Percentiles rank a stretch among this genome's conserved stretches.
Evolutionary conservation across 2,888 invertebrate species (phyloP).

Genomic region (Eupithecia abbreviata): DNA sequence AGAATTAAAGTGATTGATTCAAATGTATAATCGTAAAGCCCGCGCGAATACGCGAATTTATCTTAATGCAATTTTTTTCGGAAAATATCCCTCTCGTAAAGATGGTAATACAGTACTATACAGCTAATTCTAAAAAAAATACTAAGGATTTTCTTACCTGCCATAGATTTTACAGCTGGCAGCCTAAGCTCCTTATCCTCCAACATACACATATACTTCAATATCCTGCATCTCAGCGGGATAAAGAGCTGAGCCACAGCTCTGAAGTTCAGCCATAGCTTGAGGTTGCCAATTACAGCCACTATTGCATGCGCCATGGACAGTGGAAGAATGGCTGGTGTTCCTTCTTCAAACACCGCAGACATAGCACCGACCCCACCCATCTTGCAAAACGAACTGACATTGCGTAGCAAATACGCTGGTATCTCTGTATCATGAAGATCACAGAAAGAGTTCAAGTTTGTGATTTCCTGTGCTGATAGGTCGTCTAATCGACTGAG

Average conservation of each 20-base stretch:
- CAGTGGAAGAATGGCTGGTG: slow-evolving; percentile 90
- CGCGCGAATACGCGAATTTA: too few species aligned
- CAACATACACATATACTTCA: slow-evolving; percentile 96
- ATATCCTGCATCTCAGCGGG: slow-evolving; percentile 92
- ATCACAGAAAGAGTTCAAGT: slow-evolving; percentile 92
- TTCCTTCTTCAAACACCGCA: slow-evolving; percentile 91
- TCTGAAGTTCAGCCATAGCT: slow-evolving; percentile 96
- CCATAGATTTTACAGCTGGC: slow-evolving; percentile 95
- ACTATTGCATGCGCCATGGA: slow-evolving; percentile 96
- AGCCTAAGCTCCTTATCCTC: slow-evolving; percentile 95
- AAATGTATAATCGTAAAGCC: too few species aligned
- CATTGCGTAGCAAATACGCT: slow-evolving; percentile 94
- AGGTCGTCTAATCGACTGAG: slow-evolving; percentile 92
- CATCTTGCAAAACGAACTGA: slow-evolving; percentile 96
- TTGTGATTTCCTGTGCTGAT: slow-evolving; percentile 92
- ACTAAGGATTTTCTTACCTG: slow-evolving; percentile 82
- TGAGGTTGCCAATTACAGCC: slow-evolving; percentile 95
- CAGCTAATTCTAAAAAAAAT: background rate
- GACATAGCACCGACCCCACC: slow-evolving; percentile 95
- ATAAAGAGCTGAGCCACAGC: slow-evolving; percentile 94
- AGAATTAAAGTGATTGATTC: too few species aligned
- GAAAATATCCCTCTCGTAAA: too few species aligned
- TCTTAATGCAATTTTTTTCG: too few species aligned
- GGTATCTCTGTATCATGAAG: slow-evolving; percentile 97
- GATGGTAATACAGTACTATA: too few species aligned